Percentiles rank a stretch among this genome's conserved stretches.
Evolutionary conservation across 2,888 invertebrate genomes (phyloP).

Genomic region (Stenotaenia linearis): DNA sequence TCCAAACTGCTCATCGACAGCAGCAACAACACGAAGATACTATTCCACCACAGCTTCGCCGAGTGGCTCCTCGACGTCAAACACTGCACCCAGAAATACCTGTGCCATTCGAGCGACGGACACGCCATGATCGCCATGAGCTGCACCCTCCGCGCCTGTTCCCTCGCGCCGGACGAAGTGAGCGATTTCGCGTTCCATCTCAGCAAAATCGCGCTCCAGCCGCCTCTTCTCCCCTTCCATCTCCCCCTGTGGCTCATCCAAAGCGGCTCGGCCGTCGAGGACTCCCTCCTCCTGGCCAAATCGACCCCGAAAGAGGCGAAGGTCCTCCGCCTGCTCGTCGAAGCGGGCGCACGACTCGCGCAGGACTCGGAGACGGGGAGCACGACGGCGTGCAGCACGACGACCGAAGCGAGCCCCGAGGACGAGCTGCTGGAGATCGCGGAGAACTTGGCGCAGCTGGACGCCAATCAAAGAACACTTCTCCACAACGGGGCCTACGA

Average conservation of each 20-base stretch:
- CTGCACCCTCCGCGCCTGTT: slow-evolving; percentile 56
- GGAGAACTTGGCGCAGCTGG: slow-evolving; percentile 53
- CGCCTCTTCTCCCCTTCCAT: slow-evolving; percentile 52
- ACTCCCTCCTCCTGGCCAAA: slow-evolving; percentile 36
- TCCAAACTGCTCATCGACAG: slow-evolving; percentile 57
- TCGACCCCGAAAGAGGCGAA: slow-evolving; percentile 35
- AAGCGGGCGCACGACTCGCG: slow-evolving; percentile 41
- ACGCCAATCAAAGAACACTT: slow-evolving; percentile 60
- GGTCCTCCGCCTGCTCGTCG: slow-evolving; percentile 37
- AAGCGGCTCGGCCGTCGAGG: slow-evolving; percentile 54
- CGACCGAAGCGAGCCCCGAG: slow-evolving; percentile 33
- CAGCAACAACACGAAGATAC: slow-evolving; percentile 47
- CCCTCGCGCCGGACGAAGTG: slow-evolving; percentile 48
- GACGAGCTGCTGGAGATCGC: slow-evolving; percentile 43
- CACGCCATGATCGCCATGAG: slow-evolving; percentile 79
- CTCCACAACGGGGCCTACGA: slow-evolving; percentile 70
- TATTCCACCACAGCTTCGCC: slow-evolving; percentile 92
- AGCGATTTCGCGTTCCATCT: slow-evolving; percentile 53
- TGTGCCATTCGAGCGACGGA: slow-evolving; percentile 79
- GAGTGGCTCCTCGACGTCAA: slow-evolving; percentile 96
- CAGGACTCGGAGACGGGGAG: slow-evolving; percentile 51
- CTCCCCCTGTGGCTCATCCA: slow-evolving; percentile 70
- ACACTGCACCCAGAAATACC: slow-evolving; percentile 89
- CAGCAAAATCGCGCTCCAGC: slow-evolving; percentile 44
- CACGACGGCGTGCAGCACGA: slow-evolving; percentile 13